Base-by-base conservation (phyloP, 2,888 invertebrate genomes). In the Hylaea fasciaria region DNA sequence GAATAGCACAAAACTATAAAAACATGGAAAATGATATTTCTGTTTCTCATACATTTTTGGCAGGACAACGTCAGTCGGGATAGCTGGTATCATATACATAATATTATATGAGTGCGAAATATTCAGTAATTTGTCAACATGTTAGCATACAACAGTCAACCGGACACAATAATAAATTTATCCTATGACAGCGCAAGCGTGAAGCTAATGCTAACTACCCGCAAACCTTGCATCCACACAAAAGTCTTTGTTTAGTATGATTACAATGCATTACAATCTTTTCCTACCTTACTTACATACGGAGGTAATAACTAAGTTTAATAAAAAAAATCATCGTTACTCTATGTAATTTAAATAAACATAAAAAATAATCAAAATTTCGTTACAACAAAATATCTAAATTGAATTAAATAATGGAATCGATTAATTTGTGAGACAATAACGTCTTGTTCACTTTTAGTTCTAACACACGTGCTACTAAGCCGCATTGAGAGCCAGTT, bases 341-440 rank as follows among this genome's bases (percentile, higher is more conserved):
- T 86, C 85, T 89, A 89, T 79, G 87, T 87, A 90, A 89, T 88
- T 78, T 89, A 89, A 89, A 90, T 89, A 90, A 70, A 89, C 83
- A 89, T 87, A 87, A 86, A 88, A 89, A 89, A 87, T 81, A 89
- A 90, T 88, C 83, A 85, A 85, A 89, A 89, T 86, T 86, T 87
- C 82, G 83, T 85, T 87, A 89, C 87, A 89, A 90, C 89, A 86
- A 89, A n/a, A 85, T 80, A 39, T 55, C 84, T 86, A 83, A 81
- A 81, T 76, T 80, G 71, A 78, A 74, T 73, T 81, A 85, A 68
- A 85, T 86, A 87, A 85, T 91, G 91, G 91, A 92, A 92, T 91
- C 68, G 90, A 86, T 90, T 88, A 87, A 87, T 91, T 87, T 83
- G 73, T 82, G 77, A 69, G 78, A 72, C 61, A 40, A 43, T 54